Evolutionary conservation across 1,140 invertebrate genomes (phyloP).

Genomic region (Scaptomyza hsui): DNA sequence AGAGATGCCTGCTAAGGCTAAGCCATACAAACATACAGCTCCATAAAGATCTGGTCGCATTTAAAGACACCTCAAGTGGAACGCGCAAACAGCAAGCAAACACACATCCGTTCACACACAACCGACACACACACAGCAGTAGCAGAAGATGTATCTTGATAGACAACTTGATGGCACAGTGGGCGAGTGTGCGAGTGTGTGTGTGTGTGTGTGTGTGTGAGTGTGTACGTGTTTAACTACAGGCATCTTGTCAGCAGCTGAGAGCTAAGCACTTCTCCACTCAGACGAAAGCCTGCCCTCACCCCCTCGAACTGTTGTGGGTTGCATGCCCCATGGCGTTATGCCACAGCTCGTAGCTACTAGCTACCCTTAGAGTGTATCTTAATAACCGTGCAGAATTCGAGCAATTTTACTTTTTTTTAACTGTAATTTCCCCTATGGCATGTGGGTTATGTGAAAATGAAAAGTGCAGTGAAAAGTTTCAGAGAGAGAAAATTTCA

Average conservation of each 20-base stretch:
- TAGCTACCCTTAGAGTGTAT: constrained; percentile 27
- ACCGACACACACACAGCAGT: constrained; percentile 12
- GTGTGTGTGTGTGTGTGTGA: constrained; percentile 59
- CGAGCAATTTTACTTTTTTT: constrained; percentile 37
- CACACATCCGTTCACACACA: constrained; percentile 36
- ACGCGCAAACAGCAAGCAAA: constrained; percentile 54
- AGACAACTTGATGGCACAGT: constrained; percentile 63
- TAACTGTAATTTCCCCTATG: constrained; percentile 55
- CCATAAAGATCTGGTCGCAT: constrained; percentile 78
- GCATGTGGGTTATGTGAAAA: constrained; percentile 46
- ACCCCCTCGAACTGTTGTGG: background rate
- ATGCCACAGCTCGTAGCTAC: constrained; percentile 4
- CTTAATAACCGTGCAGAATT: constrained; percentile 43
- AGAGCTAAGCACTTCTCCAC: constrained; percentile 50
- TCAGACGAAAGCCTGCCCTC: constrained; percentile 51
- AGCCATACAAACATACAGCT: constrained; percentile 39
- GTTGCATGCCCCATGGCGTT: constrained; percentile 11
- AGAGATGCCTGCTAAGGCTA: constrained; percentile 44
- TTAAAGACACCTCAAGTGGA: constrained; percentile 81
- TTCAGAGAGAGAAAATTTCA: background rate
- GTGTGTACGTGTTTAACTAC: constrained; percentile 69
- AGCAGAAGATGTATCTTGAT: constrained; percentile 42
- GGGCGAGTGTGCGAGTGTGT: constrained; percentile 42
- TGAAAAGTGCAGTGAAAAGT: constrained; percentile 37
- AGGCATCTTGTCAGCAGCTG: constrained; percentile 35